Base-by-base conservation (phyloP, 2,797 vertebrate genomes). In the Anolis apletophallus region DNA sequence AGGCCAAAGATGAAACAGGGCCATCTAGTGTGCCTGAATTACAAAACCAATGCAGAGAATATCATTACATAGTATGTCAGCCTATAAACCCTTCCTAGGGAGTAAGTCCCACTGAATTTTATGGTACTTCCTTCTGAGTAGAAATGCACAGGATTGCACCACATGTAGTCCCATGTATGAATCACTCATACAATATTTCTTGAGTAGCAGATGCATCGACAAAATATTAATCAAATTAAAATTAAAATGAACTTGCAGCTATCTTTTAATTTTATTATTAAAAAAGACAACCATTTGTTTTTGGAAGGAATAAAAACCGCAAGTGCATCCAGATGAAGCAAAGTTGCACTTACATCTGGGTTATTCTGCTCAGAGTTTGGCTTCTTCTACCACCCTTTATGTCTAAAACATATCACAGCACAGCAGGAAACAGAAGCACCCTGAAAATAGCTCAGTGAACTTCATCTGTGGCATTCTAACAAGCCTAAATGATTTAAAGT, bases 401-500 rank as follows among this genome's bases (percentile, higher is more conserved):
- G 95, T 94, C 81, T 88, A 85, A 73, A 87, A 71, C 74, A 74
- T 32, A 89, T 90, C 79, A 90, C 88, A 89, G 69, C 83, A 73
- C 36, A 73, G 36, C 11, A 85, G 91, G 89, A 93, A 91, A 73
- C 69, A 88, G 17, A 71, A 89, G 80, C 61, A 71, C n/a, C n/a
- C 64, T 88, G 82, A 83, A 94, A 95, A 93, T 57, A 81, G 26
- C 74, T 93, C 81, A 90, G 89, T 92, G 85, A 92, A 87, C 85
- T 84, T 87, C 80, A 89, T 64, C 78, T 90, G 87, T 90, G 81
- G 79, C 84, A 88, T 94, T 94, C 93, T 95, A 96, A 93, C 80
- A 91, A 95, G 87, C 76, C 40, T 91, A 93, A 92, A 86, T 92
- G 91, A 95, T 92, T 93, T 92, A 92, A 67, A 91, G 83, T 88